Base-by-base conservation (phyloP, 2,797 vertebrate species). In the Hyperoplus lanceolatus region DNA sequence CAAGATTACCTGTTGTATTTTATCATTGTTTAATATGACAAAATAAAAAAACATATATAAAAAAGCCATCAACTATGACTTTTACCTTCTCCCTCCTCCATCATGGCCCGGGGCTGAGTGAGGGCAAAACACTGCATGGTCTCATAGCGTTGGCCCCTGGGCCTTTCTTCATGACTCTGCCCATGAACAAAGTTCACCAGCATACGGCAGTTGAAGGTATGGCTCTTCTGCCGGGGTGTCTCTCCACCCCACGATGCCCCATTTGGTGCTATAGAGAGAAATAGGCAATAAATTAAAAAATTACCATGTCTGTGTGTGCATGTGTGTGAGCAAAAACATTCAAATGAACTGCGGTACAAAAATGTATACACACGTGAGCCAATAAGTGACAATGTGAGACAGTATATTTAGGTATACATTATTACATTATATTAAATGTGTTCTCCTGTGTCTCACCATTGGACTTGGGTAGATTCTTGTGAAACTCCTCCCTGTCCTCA, bases 51-150 rank as follows among this genome's bases (percentile, higher is more conserved):
- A 14, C 48, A 36, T 16, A 55, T 2, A 18, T 12, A 49, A 14
- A 62, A n/a, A 29, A 65, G 42, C 4, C 58, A 18, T 46, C 4
- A 54, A 56, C 10, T 10, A 8, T 29, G 13, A n/a, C 12, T 66
- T 89, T 81, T 93, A 99, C 98, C 98, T 95, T 99, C 98, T 8
- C 98, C 98, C 80, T 99, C 98, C 87, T 99, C 98, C 94, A 99
- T 97, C 96, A 99, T 98, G 80, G 98, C 97, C 62, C 97, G 96
- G 10, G 98, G 98, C 89, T 99, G 98, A 4, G 97, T 99, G 77
- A 99, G 95, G 53, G 98, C 98, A 57, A 99, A 99, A 87, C 98
- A 99, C 87, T 99, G 98, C 98, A 99, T 99, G 49, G 96, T 97
- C 94, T 99, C 98, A 0, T 97, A 99, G 93, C 96, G 96, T n/a